Conservation (phyloP, 2,888 invertebrate species). For the Pelosia muscerda region DNA sequence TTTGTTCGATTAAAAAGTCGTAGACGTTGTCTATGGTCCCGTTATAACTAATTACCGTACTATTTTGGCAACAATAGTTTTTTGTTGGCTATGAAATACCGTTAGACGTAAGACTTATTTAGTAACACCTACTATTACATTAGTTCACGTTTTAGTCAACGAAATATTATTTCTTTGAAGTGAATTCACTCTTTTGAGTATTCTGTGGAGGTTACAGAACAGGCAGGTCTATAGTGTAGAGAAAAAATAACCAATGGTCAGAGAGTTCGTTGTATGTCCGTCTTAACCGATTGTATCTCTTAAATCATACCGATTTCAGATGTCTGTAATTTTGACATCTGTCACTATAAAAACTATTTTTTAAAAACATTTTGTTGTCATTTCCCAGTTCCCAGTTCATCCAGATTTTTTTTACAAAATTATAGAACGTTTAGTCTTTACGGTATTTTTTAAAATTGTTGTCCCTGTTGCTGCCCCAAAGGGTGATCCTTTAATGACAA, state of each 20-base stretch:
- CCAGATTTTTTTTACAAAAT: too few relatives aligned
- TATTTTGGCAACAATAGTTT: conserved; percentile 19
- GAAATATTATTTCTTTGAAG: neutral
- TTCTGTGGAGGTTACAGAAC: too few relatives aligned
- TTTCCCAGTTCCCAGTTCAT: too few relatives aligned
- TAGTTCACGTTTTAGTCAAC: neutral
- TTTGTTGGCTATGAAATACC: conserved; percentile 21
- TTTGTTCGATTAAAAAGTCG: conserved; percentile 6
- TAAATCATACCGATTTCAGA: too few relatives aligned
- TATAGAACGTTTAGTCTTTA: too few relatives aligned
- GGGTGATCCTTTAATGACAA: neutral
- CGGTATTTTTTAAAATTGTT: neutral
- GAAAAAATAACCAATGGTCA: neutral
- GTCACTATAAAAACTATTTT: too few relatives aligned
- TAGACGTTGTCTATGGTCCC: conserved; percentile 9
- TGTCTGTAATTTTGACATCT: too few relatives aligned
- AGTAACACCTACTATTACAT: conserved; percentile 5
- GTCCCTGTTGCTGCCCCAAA: neutral
- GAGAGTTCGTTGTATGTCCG: too few relatives aligned
- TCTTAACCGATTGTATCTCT: too few relatives aligned
- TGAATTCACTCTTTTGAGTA: neutral
- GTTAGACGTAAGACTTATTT: conserved; percentile 11
- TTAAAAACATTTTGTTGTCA: too few relatives aligned
- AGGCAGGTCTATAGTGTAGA: neutral
- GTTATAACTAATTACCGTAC: conserved; percentile 26